phyloP scores from a whole-genome alignment of 2,888 invertebrate genomes.

The Mystacides longicornis region DNA sequence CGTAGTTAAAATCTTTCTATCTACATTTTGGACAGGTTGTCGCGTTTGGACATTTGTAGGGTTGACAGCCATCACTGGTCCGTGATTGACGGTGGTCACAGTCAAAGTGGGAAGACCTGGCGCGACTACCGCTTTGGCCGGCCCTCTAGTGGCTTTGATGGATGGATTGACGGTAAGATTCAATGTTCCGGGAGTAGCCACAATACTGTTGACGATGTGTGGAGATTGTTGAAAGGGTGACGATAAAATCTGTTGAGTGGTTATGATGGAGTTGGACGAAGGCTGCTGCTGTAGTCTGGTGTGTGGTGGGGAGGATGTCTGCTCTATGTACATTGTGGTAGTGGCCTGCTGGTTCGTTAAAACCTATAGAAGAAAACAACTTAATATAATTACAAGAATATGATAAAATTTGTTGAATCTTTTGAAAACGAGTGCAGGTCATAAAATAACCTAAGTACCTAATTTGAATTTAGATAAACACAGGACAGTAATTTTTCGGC shows the following conservation, averaged over 20 bases:
- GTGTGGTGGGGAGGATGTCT: slow-evolving; percentile 13
- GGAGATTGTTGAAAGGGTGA: neutral
- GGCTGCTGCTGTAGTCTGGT: slow-evolving; percentile 9
- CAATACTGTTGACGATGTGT: slow-evolving; percentile 15
- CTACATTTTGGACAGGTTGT: slow-evolving; percentile 5
- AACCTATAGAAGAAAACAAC: slow-evolving; percentile 11
- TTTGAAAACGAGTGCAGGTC: too few species aligned
- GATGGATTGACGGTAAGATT: slow-evolving; percentile 18
- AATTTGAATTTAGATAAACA: too few species aligned
- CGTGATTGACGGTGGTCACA: slow-evolving; percentile 23
- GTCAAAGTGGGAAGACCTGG: slow-evolving; percentile 19
- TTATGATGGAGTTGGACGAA: neutral
- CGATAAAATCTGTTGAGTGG: neutral
- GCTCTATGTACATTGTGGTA: slow-evolving; percentile 12
- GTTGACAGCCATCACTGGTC: slow-evolving; percentile 21
- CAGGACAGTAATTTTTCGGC: too few species aligned
- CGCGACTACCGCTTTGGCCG: neutral
- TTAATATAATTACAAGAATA: neutral
- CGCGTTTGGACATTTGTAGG: slow-evolving; percentile 1
- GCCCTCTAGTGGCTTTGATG: slow-evolving; percentile 5
- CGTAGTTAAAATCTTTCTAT: slow-evolving; percentile 20
- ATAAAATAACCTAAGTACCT: too few species aligned
- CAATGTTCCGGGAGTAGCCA: slow-evolving; percentile 19
- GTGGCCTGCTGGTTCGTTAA: slow-evolving; percentile 17
- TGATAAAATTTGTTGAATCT: too few species aligned